Evolutionary conservation across 2,888 invertebrate genomes (phyloP), one percentile per base, ranked within the genome.

Genomic region (Pterostichus madidus): DNA sequence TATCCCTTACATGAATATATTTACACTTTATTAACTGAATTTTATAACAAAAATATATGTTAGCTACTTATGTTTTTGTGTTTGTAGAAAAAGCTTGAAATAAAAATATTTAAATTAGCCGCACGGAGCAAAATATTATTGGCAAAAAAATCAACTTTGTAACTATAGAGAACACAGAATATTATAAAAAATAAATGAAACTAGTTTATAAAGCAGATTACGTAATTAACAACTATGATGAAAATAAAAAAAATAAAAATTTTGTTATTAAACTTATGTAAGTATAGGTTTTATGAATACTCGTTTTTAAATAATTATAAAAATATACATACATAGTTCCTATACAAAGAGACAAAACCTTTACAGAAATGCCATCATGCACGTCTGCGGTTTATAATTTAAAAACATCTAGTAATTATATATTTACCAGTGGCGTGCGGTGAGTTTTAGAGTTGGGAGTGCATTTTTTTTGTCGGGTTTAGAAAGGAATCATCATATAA

Each of bases 201-300:
- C 39, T 5, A 49, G 49, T 49, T 49, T n/a, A 49, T 49, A 49
- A 49, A 49, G 49, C 49, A 49, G n/a, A 49, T 4, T 5, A 49
- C 13, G 49, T 49, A 49, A 49, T 49, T 49, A 49, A 49, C 49
- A 49, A 49, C 49, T 49, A 49, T n/a, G 10, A n/a, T 6, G 49
- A 11, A 49, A 49, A 44, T 44, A 44, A 11, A 49, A 49, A n/a
- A 49, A 13, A 49, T n/a, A n/a, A n/a, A n/a, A n/a, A 49, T 4
- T 49, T 49, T 13, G 13, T n/a, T 49, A 49, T 49, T 49, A 49
- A 10, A 49, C 6, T 49, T 49, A 49, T 49, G 13, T 11, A 49
- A 13, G 49, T 49, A 11, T n/a, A 8, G 49, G 5, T 49, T 49
- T 11, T 39, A 39, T 39, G 39, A 39, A 39, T 39, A 0, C 39